These are phyloP conservation scores for Hyppa rectilinea DNA, from an alignment of 2,888 invertebrate genomes.

Conservation along the genomic window DNA sequence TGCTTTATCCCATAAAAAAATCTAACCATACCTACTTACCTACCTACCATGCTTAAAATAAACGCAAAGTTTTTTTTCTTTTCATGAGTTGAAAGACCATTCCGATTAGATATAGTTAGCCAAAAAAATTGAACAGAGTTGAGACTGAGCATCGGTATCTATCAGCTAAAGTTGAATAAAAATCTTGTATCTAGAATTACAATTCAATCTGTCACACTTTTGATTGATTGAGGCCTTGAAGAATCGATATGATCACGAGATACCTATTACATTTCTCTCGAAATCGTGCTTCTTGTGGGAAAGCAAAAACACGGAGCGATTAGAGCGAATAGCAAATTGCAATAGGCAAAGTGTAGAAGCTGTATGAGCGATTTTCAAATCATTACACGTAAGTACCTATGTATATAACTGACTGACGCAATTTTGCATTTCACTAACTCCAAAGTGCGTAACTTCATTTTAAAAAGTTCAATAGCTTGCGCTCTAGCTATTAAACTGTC, in stretches of 20 bases:
- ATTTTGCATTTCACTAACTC: not conserved
- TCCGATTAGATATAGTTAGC: too few species aligned
- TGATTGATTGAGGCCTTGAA: constrained; percentile 38
- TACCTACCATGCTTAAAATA: too few species aligned
- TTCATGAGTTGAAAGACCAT: too few species aligned
- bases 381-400: not conserved
- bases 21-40: too few species aligned
- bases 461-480: not conserved
- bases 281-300: constrained; percentile 30
- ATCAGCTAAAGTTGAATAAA: constrained; percentile 2
- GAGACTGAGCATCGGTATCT: too few species aligned
- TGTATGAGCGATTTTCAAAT: constrained; percentile 10
- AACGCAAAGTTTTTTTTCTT: too few species aligned
- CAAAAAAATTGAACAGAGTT: not conserved
- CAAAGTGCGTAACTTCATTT: not conserved
- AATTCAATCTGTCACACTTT: constrained; percentile 17
- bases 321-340: constrained; percentile 18
- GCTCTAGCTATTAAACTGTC: not conserved
- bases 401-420: not conserved
- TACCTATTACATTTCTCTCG: constrained; percentile 29
- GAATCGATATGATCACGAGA: constrained; percentile 21
- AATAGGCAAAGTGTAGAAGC: not conserved
- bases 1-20: too few species aligned
- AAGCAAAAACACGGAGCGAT: constrained; percentile 23
- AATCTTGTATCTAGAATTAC: constrained; percentile 5